These are phyloP conservation scores for crab-eating macaque (Macaca fascicularis) DNA, from an alignment of 2,113 vertebrate species.

Conservation along the genomic window DNA sequence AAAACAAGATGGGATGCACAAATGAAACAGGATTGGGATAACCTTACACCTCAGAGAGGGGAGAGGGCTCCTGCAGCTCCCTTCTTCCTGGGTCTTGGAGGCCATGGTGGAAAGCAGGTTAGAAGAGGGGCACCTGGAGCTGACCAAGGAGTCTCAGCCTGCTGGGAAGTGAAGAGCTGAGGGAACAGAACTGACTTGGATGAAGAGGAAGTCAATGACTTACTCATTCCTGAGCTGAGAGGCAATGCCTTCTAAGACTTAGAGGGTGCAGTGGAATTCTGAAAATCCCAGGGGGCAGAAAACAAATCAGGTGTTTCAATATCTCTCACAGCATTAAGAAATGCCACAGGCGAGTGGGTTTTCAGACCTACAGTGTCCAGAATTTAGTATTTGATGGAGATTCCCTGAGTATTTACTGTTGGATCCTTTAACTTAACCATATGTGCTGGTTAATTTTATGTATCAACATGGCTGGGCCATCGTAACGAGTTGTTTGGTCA, in stretches of 20 bases:
- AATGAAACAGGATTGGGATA: accelerated
- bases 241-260: background rate
- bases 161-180: background rate
- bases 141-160: background rate
- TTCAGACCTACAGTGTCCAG: background rate
- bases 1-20: background rate
- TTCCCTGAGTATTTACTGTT: background rate
- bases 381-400: background rate
- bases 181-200: background rate
- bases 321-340: background rate
- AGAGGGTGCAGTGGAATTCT: background rate
- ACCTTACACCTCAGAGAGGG: too few relatives aligned
- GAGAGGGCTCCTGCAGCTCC: background rate
- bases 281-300: background rate
- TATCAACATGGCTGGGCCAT: background rate
- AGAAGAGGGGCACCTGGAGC: too few relatives aligned
- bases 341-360: background rate
- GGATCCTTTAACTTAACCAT: background rate
- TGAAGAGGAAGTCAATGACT: background rate
- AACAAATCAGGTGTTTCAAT: accelerated
- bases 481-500: background rate
- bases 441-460: background rate
- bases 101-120: background rate
- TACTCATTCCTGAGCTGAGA: background rate
- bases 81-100: background rate